phyloP scores from a whole-genome alignment of 2,888 invertebrate genomes.

The Anaspis maculata region DNA sequence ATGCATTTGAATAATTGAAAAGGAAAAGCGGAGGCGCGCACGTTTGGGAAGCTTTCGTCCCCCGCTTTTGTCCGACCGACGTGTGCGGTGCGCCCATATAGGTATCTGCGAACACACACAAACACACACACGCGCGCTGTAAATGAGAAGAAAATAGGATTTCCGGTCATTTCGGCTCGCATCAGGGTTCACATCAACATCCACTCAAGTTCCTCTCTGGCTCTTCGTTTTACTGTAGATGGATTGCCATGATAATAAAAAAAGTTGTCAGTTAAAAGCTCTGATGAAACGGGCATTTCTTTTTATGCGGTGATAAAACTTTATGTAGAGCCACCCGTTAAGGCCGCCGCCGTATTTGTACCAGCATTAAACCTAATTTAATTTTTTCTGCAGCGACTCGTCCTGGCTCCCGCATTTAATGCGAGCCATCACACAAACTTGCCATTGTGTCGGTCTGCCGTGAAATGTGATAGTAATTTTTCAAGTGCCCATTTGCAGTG shows the following conservation, averaged over 20 bases:
- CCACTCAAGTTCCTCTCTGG: conserved; percentile 9
- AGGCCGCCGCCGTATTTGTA: conserved; percentile 6
- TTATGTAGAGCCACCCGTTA: conserved; percentile 11
- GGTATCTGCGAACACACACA: too few species aligned
- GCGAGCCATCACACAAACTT: too few species aligned
- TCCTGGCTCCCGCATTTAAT: too few species aligned
- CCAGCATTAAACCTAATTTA: conserved; percentile 9
- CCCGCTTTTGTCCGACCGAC: too few species aligned
- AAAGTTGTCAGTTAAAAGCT: conserved; percentile 15
- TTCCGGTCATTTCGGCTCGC: conserved; percentile 10
- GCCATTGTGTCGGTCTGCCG: too few species aligned
- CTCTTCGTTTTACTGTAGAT: too few species aligned
- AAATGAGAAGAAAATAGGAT: conserved; percentile 14
- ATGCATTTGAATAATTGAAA: conserved; percentile 15
- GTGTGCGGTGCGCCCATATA: too few species aligned
- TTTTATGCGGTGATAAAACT: conserved; percentile 15
- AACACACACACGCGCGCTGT: conserved; percentile 2
- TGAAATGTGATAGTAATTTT: too few species aligned
- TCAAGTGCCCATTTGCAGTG: too few species aligned
- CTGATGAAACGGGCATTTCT: conserved; percentile 13
- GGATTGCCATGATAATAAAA: conserved; percentile 14
- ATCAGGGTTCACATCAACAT: conserved; percentile 10
- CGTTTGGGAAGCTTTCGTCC: too few species aligned
- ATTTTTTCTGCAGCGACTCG: too few species aligned
- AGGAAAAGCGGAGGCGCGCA: too few species aligned